Percentiles rank a stretch among this genome's conserved stretches.
Evolutionary conservation across 2,797 vertebrate genomes (phyloP).

Genomic region (Anisognathus igniventris): DNA sequence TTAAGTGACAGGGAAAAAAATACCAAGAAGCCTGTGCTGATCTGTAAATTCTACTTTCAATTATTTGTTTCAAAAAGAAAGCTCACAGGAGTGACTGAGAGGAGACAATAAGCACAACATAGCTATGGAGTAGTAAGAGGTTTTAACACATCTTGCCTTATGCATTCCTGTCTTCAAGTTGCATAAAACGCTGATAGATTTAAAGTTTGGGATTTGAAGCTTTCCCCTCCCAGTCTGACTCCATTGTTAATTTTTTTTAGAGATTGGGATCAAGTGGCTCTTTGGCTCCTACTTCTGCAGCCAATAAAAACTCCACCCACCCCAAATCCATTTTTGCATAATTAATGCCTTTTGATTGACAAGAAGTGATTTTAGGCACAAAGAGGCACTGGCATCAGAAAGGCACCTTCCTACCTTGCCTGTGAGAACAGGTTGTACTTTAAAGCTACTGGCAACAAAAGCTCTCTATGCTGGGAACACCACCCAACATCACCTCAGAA

Average conservation of each 20-base stretch:
- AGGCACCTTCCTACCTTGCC: neutral
- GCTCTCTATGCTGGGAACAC: neutral
- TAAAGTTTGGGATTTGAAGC: neutral
- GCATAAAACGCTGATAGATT: neutral
- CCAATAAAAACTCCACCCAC: neutral
- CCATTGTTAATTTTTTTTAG: neutral
- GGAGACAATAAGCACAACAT: rapidly evolving
- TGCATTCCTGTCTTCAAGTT: neutral
- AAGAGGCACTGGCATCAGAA: neutral
- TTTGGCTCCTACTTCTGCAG: neutral
- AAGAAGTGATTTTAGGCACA: neutral
- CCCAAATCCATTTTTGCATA: neutral
- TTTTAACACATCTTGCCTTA: neutral
- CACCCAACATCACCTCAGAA: neutral
- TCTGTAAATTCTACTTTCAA: neutral
- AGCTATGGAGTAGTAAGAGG: neutral
- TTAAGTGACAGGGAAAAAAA: neutral
- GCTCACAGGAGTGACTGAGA: neutral
- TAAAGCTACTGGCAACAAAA: neutral
- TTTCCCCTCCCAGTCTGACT: neutral
- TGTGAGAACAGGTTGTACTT: neutral
- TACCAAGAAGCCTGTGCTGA: neutral
- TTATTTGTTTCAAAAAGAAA: neutral
- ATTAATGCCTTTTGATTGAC: neutral
- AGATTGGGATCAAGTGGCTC: neutral